A percentile compares a stretch with the other conserved stretches of the same genome.
Conservation (phyloP, 2,113 vertebrate genomes). For the Loxodonta africana region DNA sequence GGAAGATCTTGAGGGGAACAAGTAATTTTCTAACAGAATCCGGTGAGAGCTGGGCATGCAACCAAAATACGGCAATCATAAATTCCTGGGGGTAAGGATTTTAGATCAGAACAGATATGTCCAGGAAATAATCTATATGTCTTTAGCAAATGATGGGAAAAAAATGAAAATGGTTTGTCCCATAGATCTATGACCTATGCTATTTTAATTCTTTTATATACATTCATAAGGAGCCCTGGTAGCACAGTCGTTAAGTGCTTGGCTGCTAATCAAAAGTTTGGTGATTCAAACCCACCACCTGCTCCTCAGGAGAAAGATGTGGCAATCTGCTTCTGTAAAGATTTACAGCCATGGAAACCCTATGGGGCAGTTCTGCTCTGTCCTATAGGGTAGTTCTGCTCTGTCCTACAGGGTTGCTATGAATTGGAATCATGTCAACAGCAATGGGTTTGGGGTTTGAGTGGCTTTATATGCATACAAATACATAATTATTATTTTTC, state of each 20-base stretch:
- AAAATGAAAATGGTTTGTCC: background rate
- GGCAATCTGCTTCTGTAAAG: background rate
- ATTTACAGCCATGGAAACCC: background rate
- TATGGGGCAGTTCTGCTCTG: background rate
- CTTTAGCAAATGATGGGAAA: constrained; percentile 30
- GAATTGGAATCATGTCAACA: background rate
- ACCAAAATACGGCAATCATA: background rate
- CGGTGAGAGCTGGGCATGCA: background rate
- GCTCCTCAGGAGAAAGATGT: background rate
- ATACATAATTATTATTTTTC: constrained; percentile 41
- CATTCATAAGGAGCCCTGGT: background rate
- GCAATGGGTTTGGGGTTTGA: background rate
- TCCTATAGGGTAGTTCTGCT: background rate
- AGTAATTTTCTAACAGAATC: constrained; percentile 32
- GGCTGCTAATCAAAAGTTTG: background rate
- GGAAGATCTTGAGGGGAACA: background rate
- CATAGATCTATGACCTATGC: background rate
- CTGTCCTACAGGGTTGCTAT: background rate
- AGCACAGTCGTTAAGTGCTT: background rate
- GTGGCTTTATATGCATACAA: background rate
- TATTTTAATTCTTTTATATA: constrained; percentile 26
- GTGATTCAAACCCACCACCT: background rate
- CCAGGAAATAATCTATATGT: background rate
- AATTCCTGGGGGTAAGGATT: background rate
- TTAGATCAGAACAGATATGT: background rate